These are phyloP conservation scores for Formica selysi DNA, from an alignment of 1,140 invertebrate genomes.

Conservation along the genomic window DNA sequence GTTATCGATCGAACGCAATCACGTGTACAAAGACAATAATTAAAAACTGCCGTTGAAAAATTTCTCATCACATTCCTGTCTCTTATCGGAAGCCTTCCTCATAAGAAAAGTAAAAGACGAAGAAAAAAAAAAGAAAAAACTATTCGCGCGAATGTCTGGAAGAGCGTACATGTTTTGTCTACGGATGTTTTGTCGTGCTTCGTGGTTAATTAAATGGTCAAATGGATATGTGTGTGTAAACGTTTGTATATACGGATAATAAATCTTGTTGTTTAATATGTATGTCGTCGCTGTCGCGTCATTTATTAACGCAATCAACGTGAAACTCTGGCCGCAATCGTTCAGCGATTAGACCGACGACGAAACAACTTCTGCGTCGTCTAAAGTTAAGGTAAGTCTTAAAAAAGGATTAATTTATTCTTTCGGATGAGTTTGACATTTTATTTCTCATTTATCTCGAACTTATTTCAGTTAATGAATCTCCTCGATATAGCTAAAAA, in stretches of 20 bases:
- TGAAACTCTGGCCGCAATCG: too few species aligned
- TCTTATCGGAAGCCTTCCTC: conserved; percentile 45
- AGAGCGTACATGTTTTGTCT: conserved; percentile 42
- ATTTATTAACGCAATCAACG: background rate
- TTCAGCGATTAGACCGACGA: background rate
- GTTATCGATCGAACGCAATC: conserved; percentile 52
- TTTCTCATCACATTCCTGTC: conserved; percentile 5
- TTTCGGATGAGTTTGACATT: background rate
- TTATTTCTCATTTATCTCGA: conserved; percentile 1
- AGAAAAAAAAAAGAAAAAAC: background rate
- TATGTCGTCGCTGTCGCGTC: background rate
- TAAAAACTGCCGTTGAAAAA: conserved; percentile 27
- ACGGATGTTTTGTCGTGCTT: conserved; percentile 62
- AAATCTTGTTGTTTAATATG: conserved; percentile 82
- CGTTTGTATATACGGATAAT: conserved; percentile 81
- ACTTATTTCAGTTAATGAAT: conserved; percentile 41
- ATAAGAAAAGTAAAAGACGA: conserved; percentile 2
- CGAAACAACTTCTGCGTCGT: background rate
- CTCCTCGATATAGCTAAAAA: conserved; percentile 18
- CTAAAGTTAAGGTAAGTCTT: conserved; percentile 11
- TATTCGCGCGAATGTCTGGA: conserved; percentile 52
- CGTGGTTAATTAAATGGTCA: conserved; percentile 54
- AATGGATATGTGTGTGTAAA: conserved; percentile 70
- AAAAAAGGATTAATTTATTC: conserved; percentile 13
- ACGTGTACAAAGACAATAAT: conserved; percentile 80